Conservation (phyloP, 2,888 invertebrate species). For the Drosophila multiciliata region DNA sequence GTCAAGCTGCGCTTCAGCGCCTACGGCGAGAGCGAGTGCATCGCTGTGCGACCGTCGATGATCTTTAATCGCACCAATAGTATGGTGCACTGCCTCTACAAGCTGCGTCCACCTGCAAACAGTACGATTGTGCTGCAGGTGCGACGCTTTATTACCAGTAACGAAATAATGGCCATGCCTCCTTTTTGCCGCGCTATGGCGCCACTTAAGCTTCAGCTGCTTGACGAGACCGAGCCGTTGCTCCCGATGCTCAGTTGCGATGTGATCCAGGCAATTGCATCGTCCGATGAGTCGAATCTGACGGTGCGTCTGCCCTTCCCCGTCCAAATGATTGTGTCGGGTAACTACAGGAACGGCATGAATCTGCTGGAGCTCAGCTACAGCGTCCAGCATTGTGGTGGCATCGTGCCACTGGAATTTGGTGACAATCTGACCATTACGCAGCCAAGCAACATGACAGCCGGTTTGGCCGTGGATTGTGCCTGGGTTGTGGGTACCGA, state of each 20-base stretch:
- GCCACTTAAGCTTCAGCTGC: conserved; percentile 65
- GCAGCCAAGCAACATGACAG: conserved; percentile 74
- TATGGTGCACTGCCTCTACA: conserved; percentile 69
- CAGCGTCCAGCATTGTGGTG: conserved; percentile 89
- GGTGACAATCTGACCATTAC: conserved; percentile 79
- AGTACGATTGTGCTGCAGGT: conserved; percentile 70
- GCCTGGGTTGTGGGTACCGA: conserved; percentile 88
- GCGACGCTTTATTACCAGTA: conserved; percentile 36
- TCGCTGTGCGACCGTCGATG: conserved; percentile 19
- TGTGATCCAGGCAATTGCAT: background rate
- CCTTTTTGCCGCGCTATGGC: conserved; percentile 42
- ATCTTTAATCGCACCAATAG: conserved; percentile 50
- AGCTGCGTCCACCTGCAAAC: conserved; percentile 56
- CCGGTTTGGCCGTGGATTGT: conserved; percentile 87
- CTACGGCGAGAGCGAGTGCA: conserved; percentile 85
- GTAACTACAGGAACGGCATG: conserved; percentile 59
- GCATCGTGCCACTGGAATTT: conserved; percentile 85
- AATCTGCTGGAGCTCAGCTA: conserved; percentile 85
- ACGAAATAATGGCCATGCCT: conserved; percentile 26
- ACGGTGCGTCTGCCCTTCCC: conserved; percentile 73
- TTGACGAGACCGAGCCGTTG: conserved; percentile 37
- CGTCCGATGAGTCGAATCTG: background rate
- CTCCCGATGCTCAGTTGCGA: conserved; percentile 67
- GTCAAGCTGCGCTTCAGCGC: conserved; percentile 90
- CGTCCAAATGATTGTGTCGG: conserved; percentile 63